These are phyloP conservation scores for Neostethus bicornis DNA, from an alignment of 2,797 vertebrate genomes.

Conservation along the genomic window DNA sequence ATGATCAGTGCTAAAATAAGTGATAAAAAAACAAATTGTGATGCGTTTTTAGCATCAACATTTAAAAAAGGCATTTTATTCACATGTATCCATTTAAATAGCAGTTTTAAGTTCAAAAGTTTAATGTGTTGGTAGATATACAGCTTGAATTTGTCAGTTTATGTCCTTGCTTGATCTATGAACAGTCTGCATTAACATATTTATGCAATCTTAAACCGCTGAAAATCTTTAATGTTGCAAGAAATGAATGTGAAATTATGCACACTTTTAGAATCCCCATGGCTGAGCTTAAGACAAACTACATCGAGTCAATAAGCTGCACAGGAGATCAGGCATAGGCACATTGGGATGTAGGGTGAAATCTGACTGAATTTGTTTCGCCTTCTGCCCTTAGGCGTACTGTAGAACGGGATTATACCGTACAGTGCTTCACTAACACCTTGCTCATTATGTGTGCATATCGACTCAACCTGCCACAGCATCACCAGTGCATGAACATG, in stretches of 20 bases:
- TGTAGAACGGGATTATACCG: conserved; percentile 56
- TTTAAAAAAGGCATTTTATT: background rate
- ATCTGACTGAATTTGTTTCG: conserved; percentile 37
- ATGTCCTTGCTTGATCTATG: background rate
- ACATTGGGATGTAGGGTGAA: conserved; percentile 11
- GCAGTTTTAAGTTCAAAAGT: background rate
- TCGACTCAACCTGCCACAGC: conserved; percentile 54
- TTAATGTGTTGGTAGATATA: background rate
- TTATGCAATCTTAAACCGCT: background rate
- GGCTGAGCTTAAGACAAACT: conserved; percentile 24
- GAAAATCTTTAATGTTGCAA: conserved; percentile 5
- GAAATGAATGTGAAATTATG: conserved; percentile 32
- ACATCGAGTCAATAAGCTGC: conserved; percentile 18
- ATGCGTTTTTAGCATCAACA: background rate
- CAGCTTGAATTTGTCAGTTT: background rate
- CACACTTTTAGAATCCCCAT: conserved; percentile 11
- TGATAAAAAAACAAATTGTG: background rate
- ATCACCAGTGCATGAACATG: conserved; percentile 28
- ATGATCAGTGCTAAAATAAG: too few relatives aligned
- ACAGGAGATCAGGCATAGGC: conserved; percentile 15
- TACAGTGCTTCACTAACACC: conserved; percentile 54
- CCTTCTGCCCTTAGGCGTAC: conserved; percentile 64
- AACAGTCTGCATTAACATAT: background rate
- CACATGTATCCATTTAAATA: background rate
- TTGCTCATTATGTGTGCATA: conserved; percentile 56